Conservation (phyloP, 2,888 invertebrate genomes). For the Steinernema carpocapsae region DNA sequence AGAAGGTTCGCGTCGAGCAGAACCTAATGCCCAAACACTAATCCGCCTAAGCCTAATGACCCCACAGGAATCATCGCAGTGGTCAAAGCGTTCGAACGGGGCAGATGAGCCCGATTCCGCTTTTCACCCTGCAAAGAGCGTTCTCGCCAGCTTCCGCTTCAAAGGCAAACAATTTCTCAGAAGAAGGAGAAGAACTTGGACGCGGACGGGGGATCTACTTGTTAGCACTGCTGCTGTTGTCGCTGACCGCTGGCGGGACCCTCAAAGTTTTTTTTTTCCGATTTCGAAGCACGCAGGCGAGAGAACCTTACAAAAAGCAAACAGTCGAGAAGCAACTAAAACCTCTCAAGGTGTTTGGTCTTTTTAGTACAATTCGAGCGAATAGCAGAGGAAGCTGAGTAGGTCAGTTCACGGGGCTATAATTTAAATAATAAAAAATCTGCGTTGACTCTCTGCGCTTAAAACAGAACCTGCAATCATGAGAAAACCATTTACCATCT, state of each 20-base stretch:
- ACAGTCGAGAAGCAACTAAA: no score
- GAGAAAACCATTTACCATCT: no score
- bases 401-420: no score
- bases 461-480: no score
- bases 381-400: no score
- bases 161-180: conserved; percentile 12
- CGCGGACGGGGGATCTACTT: not conserved
- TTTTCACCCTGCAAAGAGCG: not conserved
- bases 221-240: not conserved
- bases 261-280: not conserved
- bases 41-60: conserved; percentile 34
- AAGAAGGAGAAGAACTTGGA: conserved; percentile 18
- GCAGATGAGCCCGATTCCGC: conserved; percentile 22
- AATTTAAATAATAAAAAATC: no score
- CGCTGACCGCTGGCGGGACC: conserved; percentile 9
- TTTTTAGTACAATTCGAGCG: no score
- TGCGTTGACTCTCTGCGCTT: no score
- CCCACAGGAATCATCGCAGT: conserved; percentile 9
- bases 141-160: conserved; percentile 33
- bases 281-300: not conserved
- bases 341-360: no score
- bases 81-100: not conserved
- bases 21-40: conserved; percentile 15
- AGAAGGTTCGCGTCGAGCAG: not conserved
- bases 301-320: no score